Base-by-base conservation (phyloP, 1,140 invertebrate genomes). In the Philopotamus ludificatus region DNA sequence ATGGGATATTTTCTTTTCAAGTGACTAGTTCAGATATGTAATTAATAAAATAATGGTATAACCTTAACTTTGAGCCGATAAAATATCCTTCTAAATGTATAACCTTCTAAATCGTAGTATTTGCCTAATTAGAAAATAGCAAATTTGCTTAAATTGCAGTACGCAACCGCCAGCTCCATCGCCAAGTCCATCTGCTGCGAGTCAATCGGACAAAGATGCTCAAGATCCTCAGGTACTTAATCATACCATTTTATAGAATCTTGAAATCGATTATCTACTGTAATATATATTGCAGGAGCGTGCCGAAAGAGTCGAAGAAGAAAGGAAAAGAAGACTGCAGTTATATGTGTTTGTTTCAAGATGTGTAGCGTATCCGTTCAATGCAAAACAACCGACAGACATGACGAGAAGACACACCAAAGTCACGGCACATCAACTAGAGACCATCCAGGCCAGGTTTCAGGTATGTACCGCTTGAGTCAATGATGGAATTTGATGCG, bases 331-430 rank as follows among this genome's bases (percentile, higher is more conserved):
- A 47, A 86, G 92, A 54, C 87, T 99, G 42, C 97, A 99, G 76
- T 80, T 99, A 20, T 99, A 99, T 79, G 97, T 99, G 59, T 99
- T 99, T 79, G 93, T 99, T 70, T 95, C 95, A 68, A 85, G 97
- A 77, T 98, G 97, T 80, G 89, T 99, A 74, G 94, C 97, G 1
- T 99, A 99, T 84, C 97, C 97, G 4, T 99, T 99, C 81, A 99
- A 99, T 81, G 95, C 95, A 3, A 99, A 99, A 81, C 97, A 99
- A 78, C 95, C 96, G 0, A 97, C 94, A 16, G 97, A 99, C 77
- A 95, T 99, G 94, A 95, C 92, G 12, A 84, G 90, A 73, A 81
- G 94, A 58, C 92, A 94, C 73, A 89, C 88, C 51, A 99, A 99
- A 85, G 91, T 99, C 54, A 96, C 92, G 23, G 94, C 96, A 77